These are phyloP conservation scores for Sesamia inferens DNA, from an alignment of 2,888 invertebrate genomes.

Conservation along the genomic window DNA sequence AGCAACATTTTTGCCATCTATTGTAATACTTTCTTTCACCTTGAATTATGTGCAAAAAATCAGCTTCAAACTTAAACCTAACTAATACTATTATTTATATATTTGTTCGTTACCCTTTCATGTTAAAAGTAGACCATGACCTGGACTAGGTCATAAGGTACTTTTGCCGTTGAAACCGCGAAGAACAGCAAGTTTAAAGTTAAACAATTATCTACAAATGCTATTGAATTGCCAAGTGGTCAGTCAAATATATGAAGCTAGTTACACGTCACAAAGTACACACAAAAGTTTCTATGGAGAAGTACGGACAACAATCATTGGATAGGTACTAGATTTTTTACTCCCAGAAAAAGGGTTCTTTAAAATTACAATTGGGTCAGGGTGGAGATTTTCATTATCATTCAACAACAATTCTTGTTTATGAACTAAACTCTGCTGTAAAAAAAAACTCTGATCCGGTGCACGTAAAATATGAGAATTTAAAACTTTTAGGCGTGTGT, in stretches of 20 bases:
- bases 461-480: conserved; percentile 36
- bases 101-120: not conserved
- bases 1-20: not conserved
- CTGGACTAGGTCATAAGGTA: not conserved
- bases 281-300: not conserved
- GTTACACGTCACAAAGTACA: not conserved
- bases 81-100: not conserved
- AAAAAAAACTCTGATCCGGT: not conserved
- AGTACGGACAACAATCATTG: not conserved
- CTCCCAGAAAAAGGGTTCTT: not conserved
- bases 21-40: no score
- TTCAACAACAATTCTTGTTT: not conserved
- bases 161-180: not conserved
- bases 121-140: not conserved
- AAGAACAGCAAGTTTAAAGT: not conserved
- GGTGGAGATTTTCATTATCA: not conserved
- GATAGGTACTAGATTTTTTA: not conserved
- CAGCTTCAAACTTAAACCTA: not conserved
- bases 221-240: not conserved
- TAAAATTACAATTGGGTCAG: not conserved
- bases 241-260: not conserved
- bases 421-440: not conserved
- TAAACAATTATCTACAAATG: not conserved
- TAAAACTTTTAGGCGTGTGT: conserved; percentile 20
- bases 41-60: not conserved